These are phyloP conservation scores for Montipora sp. DNA, from an alignment of 64 coral and sea anemone genomes.

Conservation along the genomic window DNA sequence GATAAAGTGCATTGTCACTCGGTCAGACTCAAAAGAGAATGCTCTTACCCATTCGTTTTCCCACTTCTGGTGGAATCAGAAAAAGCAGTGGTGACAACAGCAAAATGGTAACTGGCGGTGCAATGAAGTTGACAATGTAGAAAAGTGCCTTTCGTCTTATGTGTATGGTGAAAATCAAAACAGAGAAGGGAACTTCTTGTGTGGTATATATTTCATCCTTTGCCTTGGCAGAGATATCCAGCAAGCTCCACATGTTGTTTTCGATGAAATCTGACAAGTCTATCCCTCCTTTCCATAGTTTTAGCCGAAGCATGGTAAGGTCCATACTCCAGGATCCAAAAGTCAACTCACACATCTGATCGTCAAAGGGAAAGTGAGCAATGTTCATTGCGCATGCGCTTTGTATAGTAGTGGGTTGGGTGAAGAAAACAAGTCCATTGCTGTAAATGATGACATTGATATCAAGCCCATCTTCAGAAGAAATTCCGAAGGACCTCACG, in stretches of 20 bases:
- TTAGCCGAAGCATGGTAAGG: conserved; percentile 4
- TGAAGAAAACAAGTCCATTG: conserved; percentile 54
- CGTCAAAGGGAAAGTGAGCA: conserved; percentile 83
- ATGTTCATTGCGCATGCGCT: conserved; percentile 79
- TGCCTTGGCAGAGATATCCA: conserved; percentile 28
- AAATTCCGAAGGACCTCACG: conserved; percentile 55
- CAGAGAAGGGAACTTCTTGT: neutral
- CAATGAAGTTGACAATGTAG: conserved; percentile 82
- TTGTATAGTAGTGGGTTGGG: conserved; percentile 54
- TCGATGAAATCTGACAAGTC: conserved; percentile 58
- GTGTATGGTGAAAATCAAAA: conserved; percentile 49
- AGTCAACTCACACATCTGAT: conserved; percentile 74
- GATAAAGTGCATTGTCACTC: too few relatives aligned
- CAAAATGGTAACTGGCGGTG: conserved; percentile 71
- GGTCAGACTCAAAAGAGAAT: neutral
- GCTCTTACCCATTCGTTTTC: conserved; percentile 95
- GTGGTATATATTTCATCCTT: neutral
- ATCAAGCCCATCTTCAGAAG: conserved; percentile 45
- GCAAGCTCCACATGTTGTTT: conserved; percentile 84
- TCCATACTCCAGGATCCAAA: conserved; percentile 86
- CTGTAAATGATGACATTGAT: conserved; percentile 30
- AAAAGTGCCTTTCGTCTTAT: conserved; percentile 78
- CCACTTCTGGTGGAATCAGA: conserved; percentile 96
- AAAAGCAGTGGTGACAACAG: conserved; percentile 83
- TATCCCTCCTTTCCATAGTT: conserved; percentile 31